Percentiles rank a stretch among this genome's conserved stretches.
These are phyloP conservation scores for Pandion haliaetus DNA, from an alignment of 2,113 vertebrate species.

Conservation along the genomic window DNA sequence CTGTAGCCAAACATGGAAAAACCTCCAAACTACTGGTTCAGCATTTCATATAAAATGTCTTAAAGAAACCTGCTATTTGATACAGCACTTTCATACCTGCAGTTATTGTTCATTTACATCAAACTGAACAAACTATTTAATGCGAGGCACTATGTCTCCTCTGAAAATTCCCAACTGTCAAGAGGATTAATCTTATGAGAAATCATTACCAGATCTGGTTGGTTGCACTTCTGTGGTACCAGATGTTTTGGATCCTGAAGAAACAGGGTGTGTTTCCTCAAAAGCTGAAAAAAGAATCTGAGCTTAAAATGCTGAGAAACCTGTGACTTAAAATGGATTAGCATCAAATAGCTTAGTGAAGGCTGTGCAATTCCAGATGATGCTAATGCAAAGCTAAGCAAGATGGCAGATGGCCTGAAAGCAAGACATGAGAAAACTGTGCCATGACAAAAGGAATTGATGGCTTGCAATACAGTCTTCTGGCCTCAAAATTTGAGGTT, in stretches of 20 bases:
- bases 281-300: constrained; percentile 65
- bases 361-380: neutral
- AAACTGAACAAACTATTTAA: neutral
- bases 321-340: neutral
- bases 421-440: neutral
- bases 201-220: constrained; percentile 51
- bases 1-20: neutral
- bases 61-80: neutral
- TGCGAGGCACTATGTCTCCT: neutral
- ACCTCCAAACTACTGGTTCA: neutral
- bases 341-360: neutral
- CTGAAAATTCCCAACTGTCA: neutral
- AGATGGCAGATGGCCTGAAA: neutral
- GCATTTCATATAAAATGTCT: neutral
- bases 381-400: neutral
- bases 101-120: neutral
- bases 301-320: neutral
- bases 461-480: neutral
- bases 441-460: neutral
- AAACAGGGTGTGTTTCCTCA: constrained; percentile 60
- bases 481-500: neutral
- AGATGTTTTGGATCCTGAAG: constrained; percentile 59
- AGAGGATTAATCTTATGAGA: neutral
- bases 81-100: neutral
- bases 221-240: constrained; percentile 26